Conservation (phyloP, 2,113 vertebrate species). For the Oenanthe melanoleuca region DNA sequence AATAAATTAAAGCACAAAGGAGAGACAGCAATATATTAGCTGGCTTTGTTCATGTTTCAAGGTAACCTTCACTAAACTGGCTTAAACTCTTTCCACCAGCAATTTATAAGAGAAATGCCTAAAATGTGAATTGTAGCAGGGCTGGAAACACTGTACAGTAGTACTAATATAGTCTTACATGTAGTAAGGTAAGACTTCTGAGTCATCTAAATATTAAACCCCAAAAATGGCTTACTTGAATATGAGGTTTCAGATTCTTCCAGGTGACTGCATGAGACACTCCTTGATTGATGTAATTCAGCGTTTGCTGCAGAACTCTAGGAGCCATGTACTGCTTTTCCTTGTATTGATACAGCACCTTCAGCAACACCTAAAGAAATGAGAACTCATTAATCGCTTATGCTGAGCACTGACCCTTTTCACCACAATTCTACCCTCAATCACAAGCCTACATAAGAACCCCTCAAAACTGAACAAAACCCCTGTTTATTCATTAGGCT, state of each 20-base stretch:
- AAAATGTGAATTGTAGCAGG: background rate
- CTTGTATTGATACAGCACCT: slow-evolving; percentile 97
- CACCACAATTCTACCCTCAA: background rate
- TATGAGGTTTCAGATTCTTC: slow-evolving; percentile 97
- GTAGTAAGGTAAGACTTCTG: background rate
- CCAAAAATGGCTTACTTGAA: slow-evolving; percentile 83
- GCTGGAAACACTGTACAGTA: background rate
- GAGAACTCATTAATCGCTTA: background rate
- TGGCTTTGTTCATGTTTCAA: background rate
- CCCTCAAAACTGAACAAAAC: background rate
- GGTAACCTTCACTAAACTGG: background rate
- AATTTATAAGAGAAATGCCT: background rate
- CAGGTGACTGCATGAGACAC: slow-evolving; percentile 96
- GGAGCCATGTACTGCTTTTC: slow-evolving; percentile 98
- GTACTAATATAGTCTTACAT: background rate
- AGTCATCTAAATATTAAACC: background rate
- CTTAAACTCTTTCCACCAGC: background rate
- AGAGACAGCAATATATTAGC: background rate
- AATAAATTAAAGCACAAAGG: background rate
- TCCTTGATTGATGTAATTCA: slow-evolving; percentile 98
- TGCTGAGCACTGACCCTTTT: background rate
- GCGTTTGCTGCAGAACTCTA: slow-evolving; percentile 94
- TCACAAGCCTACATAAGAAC: background rate
- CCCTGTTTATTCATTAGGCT: background rate
- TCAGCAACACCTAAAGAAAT: slow-evolving; percentile 89